phyloP scores from a whole-genome alignment of 1,140 invertebrate species.

The Bombus affinis region DNA sequence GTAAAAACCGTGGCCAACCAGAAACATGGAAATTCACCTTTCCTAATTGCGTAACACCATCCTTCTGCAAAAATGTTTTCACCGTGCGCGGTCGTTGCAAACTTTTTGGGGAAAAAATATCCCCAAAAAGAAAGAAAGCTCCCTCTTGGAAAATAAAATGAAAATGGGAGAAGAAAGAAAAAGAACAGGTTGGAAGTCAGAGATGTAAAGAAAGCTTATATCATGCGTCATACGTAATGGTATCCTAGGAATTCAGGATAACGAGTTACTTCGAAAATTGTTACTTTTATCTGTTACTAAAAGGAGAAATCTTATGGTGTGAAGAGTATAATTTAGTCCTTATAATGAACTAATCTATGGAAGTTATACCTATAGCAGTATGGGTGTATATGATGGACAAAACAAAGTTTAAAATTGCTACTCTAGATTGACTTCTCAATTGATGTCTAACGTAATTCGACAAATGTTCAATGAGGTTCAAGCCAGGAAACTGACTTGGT shows the following conservation, averaged over 20 bases:
- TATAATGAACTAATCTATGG: neutral
- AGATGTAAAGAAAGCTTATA: neutral
- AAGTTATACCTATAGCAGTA: too few relatives aligned
- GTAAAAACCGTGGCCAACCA: neutral
- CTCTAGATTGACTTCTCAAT: too few relatives aligned
- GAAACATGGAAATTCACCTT: conserved; percentile 36
- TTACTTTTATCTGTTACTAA: neutral
- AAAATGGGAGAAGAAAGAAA: neutral
- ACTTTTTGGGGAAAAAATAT: neutral
- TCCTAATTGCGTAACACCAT: conserved; percentile 35
- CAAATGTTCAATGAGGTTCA: too few relatives aligned
- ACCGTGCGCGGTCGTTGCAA: neutral
- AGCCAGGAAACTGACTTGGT: too few relatives aligned
- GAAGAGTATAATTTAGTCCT: neutral
- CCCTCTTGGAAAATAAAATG: neutral
- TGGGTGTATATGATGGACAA: too few relatives aligned
- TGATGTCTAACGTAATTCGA: too few relatives aligned
- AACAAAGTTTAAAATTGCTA: too few relatives aligned
- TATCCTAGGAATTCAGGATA: too few relatives aligned
- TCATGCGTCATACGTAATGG: too few relatives aligned
- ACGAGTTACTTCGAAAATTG: neutral
- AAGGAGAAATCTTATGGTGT: neutral
- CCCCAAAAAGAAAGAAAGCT: neutral
- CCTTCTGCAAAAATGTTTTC: conserved; percentile 25
- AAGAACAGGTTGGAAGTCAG: neutral